Evolutionary conservation across 1,140 invertebrate species (phyloP), one percentile per base, ranked within the genome.

Genomic region (Globodera ellingtonae): DNA sequence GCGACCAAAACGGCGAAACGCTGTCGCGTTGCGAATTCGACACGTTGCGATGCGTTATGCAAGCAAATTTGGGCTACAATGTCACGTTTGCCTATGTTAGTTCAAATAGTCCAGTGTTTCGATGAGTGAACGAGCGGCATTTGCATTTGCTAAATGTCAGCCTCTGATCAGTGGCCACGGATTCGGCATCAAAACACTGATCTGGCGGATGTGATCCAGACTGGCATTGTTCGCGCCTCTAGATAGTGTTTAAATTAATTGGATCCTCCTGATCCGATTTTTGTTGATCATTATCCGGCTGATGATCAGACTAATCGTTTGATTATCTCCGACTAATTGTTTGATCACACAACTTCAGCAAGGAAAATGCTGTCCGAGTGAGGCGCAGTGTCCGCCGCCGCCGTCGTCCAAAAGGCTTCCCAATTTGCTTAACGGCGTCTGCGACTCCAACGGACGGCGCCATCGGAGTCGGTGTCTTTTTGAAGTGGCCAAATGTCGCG

Each of bases 1-100:
- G 86, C 73, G 85, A 89, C 66, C 83, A 86, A 71, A 82, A 82
- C 47, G 87, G 85, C 18, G 83, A 88, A n/a, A 88, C 86, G 5
- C 82, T 84, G 48, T 65, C 85, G 10, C 72, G 78, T 21, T 87
- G 86, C 78, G 86, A 87, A 81, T 87, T 89, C 70, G 82, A 87
- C 62, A 88, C 88, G 87, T 59, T 87, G 7, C 79, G 85, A 6
- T 87, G 86, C 67, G 84, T 87, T 72, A 84, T 83, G 75, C 82
- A 87, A 62, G 80, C 82, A 7, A 82, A 85, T 59, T 83, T 81
- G 72, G 86, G 86, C 35, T 85, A 89, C 47, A 88, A 87, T 59
- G 81, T 86, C 62, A 88, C 85, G 35, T 75, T 71, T 35, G 79
- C 81, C 65, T 84, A 87, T 80, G 86, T 88, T 46, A 35, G 35